These are phyloP conservation scores for Calosoma granatense DNA, from an alignment of 1,140 invertebrate genomes.

Conservation along the genomic window DNA sequence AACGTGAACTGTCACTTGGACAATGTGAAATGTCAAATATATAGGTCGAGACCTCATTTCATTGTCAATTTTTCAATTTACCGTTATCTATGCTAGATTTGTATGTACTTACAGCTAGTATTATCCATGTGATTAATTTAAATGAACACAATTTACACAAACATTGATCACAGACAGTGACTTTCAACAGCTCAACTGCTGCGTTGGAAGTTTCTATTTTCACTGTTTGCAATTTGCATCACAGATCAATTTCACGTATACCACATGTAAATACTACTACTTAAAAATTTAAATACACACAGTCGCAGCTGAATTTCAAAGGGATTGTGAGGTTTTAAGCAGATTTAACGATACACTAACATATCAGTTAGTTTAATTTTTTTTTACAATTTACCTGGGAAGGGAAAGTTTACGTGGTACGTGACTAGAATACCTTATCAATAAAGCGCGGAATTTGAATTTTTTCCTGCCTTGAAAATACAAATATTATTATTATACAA, in stretches of 20 bases:
- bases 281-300: no score
- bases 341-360: no score
- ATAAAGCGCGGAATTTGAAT: background rate
- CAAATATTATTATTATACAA: background rate
- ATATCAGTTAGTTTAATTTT: no score
- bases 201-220: constrained; percentile 6
- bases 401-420: background rate
- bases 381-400: background rate
- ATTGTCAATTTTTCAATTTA: no score
- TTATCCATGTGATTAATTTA: background rate
- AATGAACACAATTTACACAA: constrained; percentile 2
- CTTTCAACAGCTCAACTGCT: background rate
- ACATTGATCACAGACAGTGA: constrained; percentile 8
- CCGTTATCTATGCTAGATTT: no score
- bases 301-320: no score
- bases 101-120: background rate
- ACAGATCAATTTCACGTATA: no score
- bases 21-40: background rate
- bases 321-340: no score
- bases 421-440: background rate
- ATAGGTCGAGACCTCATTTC: no score
- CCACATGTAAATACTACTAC: no score
- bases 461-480: background rate
- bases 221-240: background rate
- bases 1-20: constrained; percentile 1